Conservation (phyloP, 1,140 invertebrate genomes). For the Procambarus clarkii region DNA sequence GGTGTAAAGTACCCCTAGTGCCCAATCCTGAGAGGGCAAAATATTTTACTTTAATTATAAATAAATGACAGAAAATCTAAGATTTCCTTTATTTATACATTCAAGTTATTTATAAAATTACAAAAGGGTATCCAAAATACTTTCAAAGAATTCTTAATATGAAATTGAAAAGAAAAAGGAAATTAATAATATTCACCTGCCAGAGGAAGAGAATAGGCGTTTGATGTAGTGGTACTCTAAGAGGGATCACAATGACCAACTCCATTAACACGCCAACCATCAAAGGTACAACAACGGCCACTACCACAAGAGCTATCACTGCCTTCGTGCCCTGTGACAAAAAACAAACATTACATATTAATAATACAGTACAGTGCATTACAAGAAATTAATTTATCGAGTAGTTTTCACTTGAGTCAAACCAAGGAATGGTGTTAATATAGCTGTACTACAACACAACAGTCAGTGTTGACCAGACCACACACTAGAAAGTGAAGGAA, state of each 20-base stretch:
- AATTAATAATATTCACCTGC: conserved; percentile 76
- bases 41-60: neutral
- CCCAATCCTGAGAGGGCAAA: conserved; percentile 86
- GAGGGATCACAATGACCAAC: conserved; percentile 92
- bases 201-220: conserved; percentile 94
- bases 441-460: no score
- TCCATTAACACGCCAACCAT: conserved; percentile 94
- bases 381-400: no score
- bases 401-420: no score
- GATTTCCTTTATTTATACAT: neutral
- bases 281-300: conserved; percentile 94
- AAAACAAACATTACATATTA: no score
- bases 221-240: conserved; percentile 94
- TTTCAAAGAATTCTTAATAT: neutral
- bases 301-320: conserved; percentile 83
- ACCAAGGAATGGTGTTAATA: no score
- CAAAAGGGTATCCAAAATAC: no score
- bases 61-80: neutral
- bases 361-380: no score
- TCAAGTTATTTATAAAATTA: neutral
- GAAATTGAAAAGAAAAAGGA: neutral
- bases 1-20: conserved; percentile 95
- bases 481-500: no score
- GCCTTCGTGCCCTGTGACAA: conserved; percentile 75
- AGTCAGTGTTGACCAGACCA: no score